Evolutionary conservation across 2,113 vertebrate species (phyloP).

Genomic region (Notothenia rossii): DNA sequence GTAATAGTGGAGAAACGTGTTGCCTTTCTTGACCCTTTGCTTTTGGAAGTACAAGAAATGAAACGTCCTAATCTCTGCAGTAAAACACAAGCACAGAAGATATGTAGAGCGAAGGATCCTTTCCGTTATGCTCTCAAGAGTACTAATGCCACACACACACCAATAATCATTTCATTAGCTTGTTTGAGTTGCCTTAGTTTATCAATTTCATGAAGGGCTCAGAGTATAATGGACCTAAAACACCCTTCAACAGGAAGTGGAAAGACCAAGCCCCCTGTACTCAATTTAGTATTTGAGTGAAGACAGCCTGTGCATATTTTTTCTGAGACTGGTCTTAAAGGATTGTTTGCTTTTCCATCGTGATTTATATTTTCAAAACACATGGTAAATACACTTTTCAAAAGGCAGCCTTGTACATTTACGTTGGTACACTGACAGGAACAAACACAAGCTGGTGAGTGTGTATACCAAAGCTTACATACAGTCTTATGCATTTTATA

Average conservation of each 20-base stretch:
- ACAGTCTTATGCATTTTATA: conserved; percentile 88
- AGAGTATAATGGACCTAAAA: conserved; percentile 71
- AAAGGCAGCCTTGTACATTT: conserved; percentile 55
- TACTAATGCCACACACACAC: conserved; percentile 24
- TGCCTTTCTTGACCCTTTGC: conserved; percentile 38
- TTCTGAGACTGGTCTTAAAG: conserved; percentile 59
- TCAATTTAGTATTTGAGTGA: conserved; percentile 70
- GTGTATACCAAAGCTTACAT: conserved; percentile 90
- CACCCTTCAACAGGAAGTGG: conserved; percentile 58
- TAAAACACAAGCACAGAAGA: conserved; percentile 48
- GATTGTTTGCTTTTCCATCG: conserved; percentile 56
- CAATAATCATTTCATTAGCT: conserved; percentile 24
- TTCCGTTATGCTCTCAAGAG: conserved; percentile 32
- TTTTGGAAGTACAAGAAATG: conserved; percentile 9
- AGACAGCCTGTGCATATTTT: conserved; percentile 47
- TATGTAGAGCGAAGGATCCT: not conserved
- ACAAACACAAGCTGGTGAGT: conserved; percentile 64
- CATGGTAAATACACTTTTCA: conserved; percentile 22
- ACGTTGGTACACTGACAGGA: conserved; percentile 59
- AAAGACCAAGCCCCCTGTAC: conserved; percentile 64
- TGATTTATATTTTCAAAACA: conserved; percentile 35
- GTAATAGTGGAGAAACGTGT: conserved; percentile 21
- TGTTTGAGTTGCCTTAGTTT: conserved; percentile 78
- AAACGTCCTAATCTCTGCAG: conserved; percentile 27
- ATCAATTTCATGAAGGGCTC: conserved; percentile 71